Conservation (phyloP, 2,113 vertebrate species). For the Actenoides lindsayi region DNA sequence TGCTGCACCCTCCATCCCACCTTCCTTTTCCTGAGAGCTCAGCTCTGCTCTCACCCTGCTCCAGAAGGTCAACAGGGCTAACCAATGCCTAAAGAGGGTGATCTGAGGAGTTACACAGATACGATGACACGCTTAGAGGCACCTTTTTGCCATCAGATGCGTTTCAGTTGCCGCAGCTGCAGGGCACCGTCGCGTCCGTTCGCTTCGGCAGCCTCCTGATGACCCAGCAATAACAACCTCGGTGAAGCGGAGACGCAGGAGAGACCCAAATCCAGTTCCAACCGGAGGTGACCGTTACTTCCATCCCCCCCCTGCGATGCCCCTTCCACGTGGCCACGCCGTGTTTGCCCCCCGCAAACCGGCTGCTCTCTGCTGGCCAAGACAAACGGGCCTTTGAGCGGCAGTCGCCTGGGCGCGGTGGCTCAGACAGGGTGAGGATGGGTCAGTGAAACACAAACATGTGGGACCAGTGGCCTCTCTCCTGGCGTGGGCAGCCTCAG, state of each 20-base stretch:
- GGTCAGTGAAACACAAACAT: neutral
- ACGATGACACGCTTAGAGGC: rapidly evolving
- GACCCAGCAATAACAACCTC: neutral
- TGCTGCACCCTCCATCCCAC: neutral
- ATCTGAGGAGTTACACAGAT: neutral
- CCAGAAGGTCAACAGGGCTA: neutral
- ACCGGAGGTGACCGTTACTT: neutral
- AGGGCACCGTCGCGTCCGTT: rapidly evolving
- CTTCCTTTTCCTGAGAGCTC: rapidly evolving
- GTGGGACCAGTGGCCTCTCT: neutral
- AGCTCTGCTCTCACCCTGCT: neutral
- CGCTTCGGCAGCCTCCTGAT: neutral
- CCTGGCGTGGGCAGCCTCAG: neutral
- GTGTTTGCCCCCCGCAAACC: neutral
- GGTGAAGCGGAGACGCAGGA: neutral
- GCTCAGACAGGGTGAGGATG: neutral
- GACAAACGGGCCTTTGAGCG: neutral
- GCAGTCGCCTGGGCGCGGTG: neutral
- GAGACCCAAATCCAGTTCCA: neutral
- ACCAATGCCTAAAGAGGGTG: neutral
- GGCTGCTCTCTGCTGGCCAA: neutral
- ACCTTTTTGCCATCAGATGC: neutral
- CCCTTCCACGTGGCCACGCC: neutral
- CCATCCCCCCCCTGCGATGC: neutral
- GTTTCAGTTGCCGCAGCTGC: neutral